Evolutionary conservation across 2,888 invertebrate species (phyloP).

Genomic region (Chironomus tentans): DNA sequence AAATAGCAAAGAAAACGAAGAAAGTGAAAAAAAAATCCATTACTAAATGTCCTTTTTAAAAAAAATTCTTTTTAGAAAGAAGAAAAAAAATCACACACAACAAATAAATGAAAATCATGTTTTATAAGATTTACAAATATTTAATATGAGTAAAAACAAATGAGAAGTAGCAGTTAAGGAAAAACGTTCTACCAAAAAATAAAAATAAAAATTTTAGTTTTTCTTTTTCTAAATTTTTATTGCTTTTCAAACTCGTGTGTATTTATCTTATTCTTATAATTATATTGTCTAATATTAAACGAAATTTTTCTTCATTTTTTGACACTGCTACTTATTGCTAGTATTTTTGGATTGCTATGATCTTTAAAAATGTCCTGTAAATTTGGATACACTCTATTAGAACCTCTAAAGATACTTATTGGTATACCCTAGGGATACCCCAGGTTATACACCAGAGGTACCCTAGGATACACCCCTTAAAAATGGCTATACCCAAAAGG

Average conservation of each 20-base stretch:
- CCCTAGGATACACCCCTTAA: no score
- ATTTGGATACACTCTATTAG: no score
- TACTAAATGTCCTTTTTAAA: neutral
- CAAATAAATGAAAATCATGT: neutral
- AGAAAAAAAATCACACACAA: slow-evolving; percentile 19
- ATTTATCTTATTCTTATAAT: neutral
- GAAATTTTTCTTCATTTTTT: no score
- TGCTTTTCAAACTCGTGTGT: neutral
- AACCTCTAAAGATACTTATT: no score
- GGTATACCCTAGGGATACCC: no score
- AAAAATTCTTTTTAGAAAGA: slow-evolving; percentile 1
- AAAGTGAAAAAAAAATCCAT: neutral
- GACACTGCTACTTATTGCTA: no score
- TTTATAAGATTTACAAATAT: slow-evolving; percentile 18
- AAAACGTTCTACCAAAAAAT: neutral
- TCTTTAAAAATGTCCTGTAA: no score
- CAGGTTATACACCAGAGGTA: no score
- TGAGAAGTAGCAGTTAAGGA: neutral
- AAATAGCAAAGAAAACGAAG: neutral
- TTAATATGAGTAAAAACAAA: neutral
- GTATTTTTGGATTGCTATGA: no score
- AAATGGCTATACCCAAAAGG: no score
- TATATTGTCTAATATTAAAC: neutral
- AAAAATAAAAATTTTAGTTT: neutral
- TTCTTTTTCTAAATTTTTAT: neutral